A percentile compares a stretch with the other conserved stretches of the same genome.
These are phyloP conservation scores for Platypus cylindrus DNA, from an alignment of 2,888 invertebrate species.

Conservation along the genomic window DNA sequence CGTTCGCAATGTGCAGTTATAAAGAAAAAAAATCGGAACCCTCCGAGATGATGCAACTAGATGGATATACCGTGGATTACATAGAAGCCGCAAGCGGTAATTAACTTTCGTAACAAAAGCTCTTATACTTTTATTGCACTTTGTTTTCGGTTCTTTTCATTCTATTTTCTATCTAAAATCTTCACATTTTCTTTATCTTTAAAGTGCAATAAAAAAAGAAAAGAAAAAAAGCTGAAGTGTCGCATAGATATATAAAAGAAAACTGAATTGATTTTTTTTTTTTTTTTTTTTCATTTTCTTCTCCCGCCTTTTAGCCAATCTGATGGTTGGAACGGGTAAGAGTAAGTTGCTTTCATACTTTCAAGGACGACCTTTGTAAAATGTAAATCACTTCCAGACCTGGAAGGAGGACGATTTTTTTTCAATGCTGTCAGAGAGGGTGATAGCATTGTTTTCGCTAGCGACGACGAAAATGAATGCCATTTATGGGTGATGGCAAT, in stretches of 20 bases:
- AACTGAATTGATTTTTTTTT: too few relatives aligned
- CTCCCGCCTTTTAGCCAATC: constrained; percentile 53
- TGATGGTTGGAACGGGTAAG: constrained; percentile 86
- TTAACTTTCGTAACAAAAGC: not conserved
- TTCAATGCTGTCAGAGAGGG: constrained; percentile 99
- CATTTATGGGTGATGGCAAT: constrained; percentile 99
- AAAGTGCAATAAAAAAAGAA: too few relatives aligned
- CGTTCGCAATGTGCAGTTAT: constrained; percentile 99
- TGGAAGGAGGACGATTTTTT: constrained; percentile 89
- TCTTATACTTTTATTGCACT: too few relatives aligned
- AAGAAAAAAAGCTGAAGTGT: too few relatives aligned
- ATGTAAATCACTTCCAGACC: constrained; percentile 43
- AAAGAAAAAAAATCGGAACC: constrained; percentile 99
- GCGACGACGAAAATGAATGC: constrained; percentile 95
- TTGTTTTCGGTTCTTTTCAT: too few relatives aligned
- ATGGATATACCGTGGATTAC: constrained; percentile 98
- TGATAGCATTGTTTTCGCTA: constrained; percentile 90
- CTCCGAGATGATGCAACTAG: constrained; percentile 98
- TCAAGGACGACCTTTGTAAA: constrained; percentile 14
- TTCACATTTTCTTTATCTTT: too few relatives aligned
- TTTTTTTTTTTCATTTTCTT: not conserved
- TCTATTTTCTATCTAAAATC: too few relatives aligned
- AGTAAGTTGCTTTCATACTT: constrained; percentile 29
- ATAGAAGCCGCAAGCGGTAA: constrained; percentile 90
- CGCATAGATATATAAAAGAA: too few relatives aligned